Conservation (phyloP, 2,888 invertebrate genomes). For the Nomada ferruginata region DNA sequence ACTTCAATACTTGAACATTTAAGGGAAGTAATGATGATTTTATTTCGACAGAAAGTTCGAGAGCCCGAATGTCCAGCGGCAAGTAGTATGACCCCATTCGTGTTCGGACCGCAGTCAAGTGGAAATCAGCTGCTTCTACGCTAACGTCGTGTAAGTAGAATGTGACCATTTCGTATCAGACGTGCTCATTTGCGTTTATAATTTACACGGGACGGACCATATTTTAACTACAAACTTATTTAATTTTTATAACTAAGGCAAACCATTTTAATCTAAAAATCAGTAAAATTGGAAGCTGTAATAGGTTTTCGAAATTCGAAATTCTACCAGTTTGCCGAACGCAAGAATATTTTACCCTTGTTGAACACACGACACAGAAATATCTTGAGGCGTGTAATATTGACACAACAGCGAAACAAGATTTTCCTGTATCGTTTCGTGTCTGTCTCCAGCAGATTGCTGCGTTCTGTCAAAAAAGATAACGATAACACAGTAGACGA, state of each 20-base stretch:
- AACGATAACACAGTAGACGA: neutral
- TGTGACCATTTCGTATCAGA: neutral
- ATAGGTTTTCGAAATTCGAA: no score
- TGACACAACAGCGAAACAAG: neutral
- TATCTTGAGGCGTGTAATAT: neutral
- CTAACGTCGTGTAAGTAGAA: slow-evolving; percentile 10
- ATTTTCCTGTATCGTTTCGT: neutral
- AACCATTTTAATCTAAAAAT: no score
- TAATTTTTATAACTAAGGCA: no score
- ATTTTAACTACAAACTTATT: no score
- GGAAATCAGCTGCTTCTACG: slow-evolving; percentile 5
- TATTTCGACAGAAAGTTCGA: neutral
- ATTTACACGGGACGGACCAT: no score
- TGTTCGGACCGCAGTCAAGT: neutral
- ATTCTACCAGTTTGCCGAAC: no score
- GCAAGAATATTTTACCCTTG: no score
- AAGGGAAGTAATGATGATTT: neutral
- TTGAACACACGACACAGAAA: neutral
- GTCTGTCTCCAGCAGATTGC: neutral
- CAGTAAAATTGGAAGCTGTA: no score
- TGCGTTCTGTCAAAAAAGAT: neutral
- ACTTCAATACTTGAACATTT: neutral
- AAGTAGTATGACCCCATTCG: slow-evolving; percentile 6
- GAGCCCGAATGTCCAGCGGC: neutral
- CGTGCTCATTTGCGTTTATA: neutral